Evolutionary conservation across 1,140 invertebrate species (phyloP).

Genomic region (Platyura marginata): DNA sequence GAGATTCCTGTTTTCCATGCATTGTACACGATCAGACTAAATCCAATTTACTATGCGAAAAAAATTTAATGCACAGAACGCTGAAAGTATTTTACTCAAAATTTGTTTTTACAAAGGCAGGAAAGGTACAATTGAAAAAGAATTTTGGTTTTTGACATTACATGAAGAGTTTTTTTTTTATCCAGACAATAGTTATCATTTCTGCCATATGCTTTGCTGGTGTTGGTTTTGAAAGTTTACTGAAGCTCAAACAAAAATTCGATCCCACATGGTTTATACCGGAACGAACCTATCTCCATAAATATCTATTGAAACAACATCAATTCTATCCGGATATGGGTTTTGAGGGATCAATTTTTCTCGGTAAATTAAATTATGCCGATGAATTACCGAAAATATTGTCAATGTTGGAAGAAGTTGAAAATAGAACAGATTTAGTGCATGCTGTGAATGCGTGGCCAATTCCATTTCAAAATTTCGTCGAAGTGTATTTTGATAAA

Average conservation of each 20-base stretch:
- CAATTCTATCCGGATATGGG: slow-evolving; percentile 37
- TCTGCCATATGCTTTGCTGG: no score
- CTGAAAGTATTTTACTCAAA: slow-evolving; percentile 7
- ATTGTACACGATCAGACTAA: slow-evolving; percentile 31
- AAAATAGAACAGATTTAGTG: neutral
- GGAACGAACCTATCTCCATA: slow-evolving; percentile 41
- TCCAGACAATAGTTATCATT: no score
- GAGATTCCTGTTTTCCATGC: slow-evolving; percentile 49
- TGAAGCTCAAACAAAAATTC: slow-evolving; percentile 52
- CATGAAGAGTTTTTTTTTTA: no score
- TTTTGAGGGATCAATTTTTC: neutral
- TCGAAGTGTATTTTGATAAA: no score
- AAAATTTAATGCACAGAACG: neutral
- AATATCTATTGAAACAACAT: slow-evolving; percentile 34
- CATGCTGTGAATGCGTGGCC: neutral
- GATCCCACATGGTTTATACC: slow-evolving; percentile 62
- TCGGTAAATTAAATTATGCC: neutral
- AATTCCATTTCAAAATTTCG: no score
- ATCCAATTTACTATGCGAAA: slow-evolving; percentile 3
- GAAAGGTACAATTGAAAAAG: slow-evolving; percentile 25
- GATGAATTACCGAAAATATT: neutral
- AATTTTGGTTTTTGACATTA: no score
- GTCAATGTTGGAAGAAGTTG: neutral
- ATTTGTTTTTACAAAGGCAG: slow-evolving; percentile 20
- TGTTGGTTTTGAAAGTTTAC: slow-evolving; percentile 36